These are phyloP conservation scores for Epicampocera succincta DNA, from an alignment of 2,888 invertebrate genomes.

Conservation along the genomic window DNA sequence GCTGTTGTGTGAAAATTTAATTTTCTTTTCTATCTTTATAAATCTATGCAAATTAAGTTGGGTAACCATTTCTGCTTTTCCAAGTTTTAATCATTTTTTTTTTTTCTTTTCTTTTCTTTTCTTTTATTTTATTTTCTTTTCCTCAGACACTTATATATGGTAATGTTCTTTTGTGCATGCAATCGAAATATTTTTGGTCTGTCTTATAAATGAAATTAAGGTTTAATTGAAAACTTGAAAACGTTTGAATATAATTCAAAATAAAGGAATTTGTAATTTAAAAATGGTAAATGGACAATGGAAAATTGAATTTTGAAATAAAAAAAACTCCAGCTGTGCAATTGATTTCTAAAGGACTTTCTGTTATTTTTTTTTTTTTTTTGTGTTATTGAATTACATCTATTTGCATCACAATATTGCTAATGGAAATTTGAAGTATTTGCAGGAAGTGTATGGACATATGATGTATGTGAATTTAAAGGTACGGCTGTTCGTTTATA, in stretches of 20 bases:
- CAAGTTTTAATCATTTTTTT: constrained; percentile 28
- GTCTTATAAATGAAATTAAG: constrained; percentile 53
- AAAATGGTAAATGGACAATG: not conserved
- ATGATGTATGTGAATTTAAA: no score
- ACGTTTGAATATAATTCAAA: constrained; percentile 7
- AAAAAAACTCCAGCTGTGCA: constrained; percentile 7
- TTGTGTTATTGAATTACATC: no score
- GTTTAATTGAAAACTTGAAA: constrained; percentile 28
- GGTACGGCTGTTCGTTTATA: no score
- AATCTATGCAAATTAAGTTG: constrained; percentile 54
- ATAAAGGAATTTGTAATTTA: not conserved
- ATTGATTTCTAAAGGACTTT: not conserved
- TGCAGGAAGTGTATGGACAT: no score
- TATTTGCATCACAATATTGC: not conserved
- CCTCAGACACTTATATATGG: not conserved
- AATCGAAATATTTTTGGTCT: constrained; percentile 52
- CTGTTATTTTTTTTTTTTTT: no score
- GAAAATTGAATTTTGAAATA: no score
- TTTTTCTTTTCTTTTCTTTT: not conserved
- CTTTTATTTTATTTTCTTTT: not conserved
- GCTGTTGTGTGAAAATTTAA: constrained; percentile 54
- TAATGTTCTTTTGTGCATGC: constrained; percentile 11
- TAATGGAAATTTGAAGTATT: not conserved
- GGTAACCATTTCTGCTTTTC: constrained; percentile 18
- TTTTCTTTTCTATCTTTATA: constrained; percentile 16